Conservation (phyloP, 2,888 invertebrate species). For the Cancer borealis region DNA sequence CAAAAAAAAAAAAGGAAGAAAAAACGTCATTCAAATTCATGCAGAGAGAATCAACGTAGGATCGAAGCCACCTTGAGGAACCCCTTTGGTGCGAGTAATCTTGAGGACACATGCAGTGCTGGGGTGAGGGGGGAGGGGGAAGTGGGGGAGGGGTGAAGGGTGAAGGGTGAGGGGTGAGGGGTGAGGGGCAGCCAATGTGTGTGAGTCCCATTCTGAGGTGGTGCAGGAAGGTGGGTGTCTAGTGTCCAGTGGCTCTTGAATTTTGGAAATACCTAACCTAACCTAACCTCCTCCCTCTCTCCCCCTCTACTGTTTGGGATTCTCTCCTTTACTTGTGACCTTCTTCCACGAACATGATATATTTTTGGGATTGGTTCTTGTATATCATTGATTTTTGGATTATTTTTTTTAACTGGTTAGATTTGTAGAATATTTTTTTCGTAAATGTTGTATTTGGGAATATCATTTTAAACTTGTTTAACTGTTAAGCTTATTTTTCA, state of each 20-base stretch:
- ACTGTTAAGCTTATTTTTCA: too few relatives aligned
- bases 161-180: not conserved
- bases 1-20: too few relatives aligned
- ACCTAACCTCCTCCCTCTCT: not conserved
- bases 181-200: not conserved
- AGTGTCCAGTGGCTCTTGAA: constrained; percentile 4
- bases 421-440: too few relatives aligned
- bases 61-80: not conserved
- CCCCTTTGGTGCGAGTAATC: not conserved
- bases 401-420: too few relatives aligned
- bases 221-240: not conserved
- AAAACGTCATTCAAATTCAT: not conserved
- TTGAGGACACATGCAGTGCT: constrained; percentile 16
- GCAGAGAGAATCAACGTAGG: not conserved
- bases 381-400: too few relatives aligned
- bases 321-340: not conserved
- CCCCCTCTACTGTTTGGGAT: not conserved
- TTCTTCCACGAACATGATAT: not conserved
- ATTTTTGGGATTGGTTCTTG: not conserved
- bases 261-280: not conserved
- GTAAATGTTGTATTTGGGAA: too few relatives aligned
- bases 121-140: not conserved
- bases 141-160: not conserved
- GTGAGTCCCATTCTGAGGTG: not conserved
- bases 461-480: too few relatives aligned